phyloP scores from a whole-genome alignment of 2,797 vertebrate species.

The Apodemus agrarius region DNA sequence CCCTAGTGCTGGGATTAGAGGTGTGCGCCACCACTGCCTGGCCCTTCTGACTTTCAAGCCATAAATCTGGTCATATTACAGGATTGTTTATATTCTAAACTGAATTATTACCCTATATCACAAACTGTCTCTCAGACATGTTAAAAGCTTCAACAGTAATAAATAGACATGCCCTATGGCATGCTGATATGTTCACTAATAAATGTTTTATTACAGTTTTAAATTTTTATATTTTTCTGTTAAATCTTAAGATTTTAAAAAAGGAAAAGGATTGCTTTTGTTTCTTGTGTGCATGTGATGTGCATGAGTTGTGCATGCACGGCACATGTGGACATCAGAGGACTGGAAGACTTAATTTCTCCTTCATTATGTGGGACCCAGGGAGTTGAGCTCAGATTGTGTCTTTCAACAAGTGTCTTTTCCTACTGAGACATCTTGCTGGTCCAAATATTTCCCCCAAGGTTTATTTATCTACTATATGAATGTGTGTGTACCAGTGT shows the following conservation, averaged over 20 bases:
- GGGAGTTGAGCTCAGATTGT: not conserved
- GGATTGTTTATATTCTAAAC: conserved; percentile 43
- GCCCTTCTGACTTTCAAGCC: not conserved
- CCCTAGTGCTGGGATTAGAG: no score
- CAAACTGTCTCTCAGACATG: not conserved
- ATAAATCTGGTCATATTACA: not conserved
- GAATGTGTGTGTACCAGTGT: not conserved
- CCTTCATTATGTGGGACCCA: not conserved
- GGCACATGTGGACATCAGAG: no score
- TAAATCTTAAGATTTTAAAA: not conserved
- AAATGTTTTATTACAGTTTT: not conserved
- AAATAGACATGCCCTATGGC: not conserved
- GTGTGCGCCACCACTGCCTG: no score
- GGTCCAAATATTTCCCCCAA: not conserved
- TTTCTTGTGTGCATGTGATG: not conserved
- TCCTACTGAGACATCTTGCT: not conserved
- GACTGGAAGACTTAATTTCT: not conserved
- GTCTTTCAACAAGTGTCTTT: not conserved
- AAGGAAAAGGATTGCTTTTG: not conserved
- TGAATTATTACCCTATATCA: not conserved
- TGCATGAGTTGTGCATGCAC: not conserved
- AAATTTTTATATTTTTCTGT: not conserved
- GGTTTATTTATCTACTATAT: not conserved
- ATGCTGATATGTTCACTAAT: not conserved
- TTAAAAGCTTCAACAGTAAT: conserved; percentile 15